Base-by-base conservation (phyloP, 2,888 invertebrate genomes). In the Drosophila quasianomalipes region DNA sequence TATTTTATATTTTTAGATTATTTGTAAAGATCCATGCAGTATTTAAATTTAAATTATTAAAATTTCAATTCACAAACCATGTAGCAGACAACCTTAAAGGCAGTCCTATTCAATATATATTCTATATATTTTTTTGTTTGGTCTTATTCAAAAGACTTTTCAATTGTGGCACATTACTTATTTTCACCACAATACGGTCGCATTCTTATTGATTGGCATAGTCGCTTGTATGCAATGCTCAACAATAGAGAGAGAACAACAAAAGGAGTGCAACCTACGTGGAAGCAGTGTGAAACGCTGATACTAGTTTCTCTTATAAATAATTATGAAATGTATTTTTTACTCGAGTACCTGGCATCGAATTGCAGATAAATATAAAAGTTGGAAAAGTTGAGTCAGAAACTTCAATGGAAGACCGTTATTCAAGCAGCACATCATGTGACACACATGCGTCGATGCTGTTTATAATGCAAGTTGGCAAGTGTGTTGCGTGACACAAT, bases 281-380 rank as follows among this genome's bases (percentile, higher is more conserved):
- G n/a, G 39, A 26, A 57, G 37, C 39, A 49, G 39, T 58, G 54
- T 35, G 39, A 68, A 70, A 33, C 49, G 37, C 60, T 61, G 82
- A 71, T 82, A 69, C 31, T 28, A 51, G 44, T 63, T 60, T 31
- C 74, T 52, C 35, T 19, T 64, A 65, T 62, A 77, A 74, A 76
- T 81, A 89, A 83, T 86, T 79, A 57, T 39, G 57, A 28, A 47
- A 84, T 81, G 61, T 66, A 83, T 62, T 64, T 81, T 79, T 64
- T 47, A 26, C 16, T 26, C 16, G 16, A 16, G 47, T 14, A 49
- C 62, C 67, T 67, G 66, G 37, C 66, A 62, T 53, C 61, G 41
- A 47, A 28, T 16, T 22, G 12, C 31, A 69, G 71, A 82, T 74
- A 77, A 77, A 74, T 39, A 30, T 28, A 41, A 65, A 67, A 64